These are phyloP conservation scores for Pelmatolapia mariae DNA, from an alignment of 2,113 vertebrate genomes.

Conservation along the genomic window DNA sequence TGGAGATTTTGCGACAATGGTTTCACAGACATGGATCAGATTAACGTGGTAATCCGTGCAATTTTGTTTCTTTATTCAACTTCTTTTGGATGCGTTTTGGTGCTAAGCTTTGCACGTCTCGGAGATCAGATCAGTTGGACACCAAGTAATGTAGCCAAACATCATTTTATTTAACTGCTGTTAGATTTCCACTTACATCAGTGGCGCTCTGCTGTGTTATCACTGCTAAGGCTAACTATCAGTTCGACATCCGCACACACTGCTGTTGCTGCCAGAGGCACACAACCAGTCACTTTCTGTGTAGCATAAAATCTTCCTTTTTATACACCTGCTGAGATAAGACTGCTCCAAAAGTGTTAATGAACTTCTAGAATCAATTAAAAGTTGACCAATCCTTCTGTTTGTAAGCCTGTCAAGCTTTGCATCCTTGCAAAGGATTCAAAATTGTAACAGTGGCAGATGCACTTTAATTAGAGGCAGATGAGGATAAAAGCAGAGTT, in stretches of 20 bases:
- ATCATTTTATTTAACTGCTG: neutral
- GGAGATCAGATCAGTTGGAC: neutral
- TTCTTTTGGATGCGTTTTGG: slow-evolving; percentile 23
- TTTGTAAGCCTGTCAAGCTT: neutral
- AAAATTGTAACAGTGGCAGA: neutral
- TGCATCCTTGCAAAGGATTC: neutral
- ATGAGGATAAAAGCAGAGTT: neutral
- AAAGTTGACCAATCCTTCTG: neutral
- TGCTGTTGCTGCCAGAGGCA: neutral
- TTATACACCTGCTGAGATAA: neutral
- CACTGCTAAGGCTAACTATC: neutral
- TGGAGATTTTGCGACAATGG: neutral
- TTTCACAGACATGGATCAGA: slow-evolving; percentile 23
- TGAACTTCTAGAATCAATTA: neutral
- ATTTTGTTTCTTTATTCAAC: neutral
- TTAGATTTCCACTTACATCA: neutral
- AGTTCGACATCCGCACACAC: neutral
- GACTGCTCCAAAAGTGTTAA: neutral
- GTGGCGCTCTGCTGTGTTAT: neutral
- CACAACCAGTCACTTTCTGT: neutral
- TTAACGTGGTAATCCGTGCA: slow-evolving; percentile 25
- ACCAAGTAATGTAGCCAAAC: slow-evolving; percentile 18
- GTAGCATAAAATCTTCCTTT: neutral
- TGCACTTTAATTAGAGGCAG: neutral
- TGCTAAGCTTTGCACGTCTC: slow-evolving; percentile 2